phyloP scores from a whole-genome alignment of 2,888 invertebrate genomes.

The Conomelus anceps region DNA sequence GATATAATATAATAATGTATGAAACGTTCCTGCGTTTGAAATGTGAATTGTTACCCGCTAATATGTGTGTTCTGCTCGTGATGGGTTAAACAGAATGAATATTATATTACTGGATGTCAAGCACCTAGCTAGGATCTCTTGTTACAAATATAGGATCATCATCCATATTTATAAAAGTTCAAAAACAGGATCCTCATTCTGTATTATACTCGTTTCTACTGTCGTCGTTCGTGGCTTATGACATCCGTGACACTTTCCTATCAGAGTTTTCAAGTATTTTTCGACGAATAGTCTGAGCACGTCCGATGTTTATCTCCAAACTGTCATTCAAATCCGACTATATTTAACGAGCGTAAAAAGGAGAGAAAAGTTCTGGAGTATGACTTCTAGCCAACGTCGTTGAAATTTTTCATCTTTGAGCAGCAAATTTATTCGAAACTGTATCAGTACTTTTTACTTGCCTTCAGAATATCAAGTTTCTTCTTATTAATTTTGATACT shows the following conservation, averaged over 20 bases:
- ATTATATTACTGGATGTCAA: too few species aligned
- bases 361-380: background rate
- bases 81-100: too few species aligned
- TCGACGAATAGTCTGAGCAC: background rate
- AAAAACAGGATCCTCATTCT: background rate
- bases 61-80: too few species aligned
- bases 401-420: background rate
- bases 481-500: too few species aligned
- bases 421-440: background rate
- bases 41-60: too few species aligned
- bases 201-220: background rate
- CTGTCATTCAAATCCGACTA: background rate
- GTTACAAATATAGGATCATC: background rate
- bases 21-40: too few species aligned
- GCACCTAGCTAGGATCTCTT: too few species aligned
- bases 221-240: background rate
- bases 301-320: background rate
- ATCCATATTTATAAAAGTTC: background rate
- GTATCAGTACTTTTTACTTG: too few species aligned
- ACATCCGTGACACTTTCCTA: background rate
- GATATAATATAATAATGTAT: too few species aligned
- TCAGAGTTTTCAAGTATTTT: background rate
- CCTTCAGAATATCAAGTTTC: too few species aligned
- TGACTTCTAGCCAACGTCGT: background rate
- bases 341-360: background rate